Conservation (phyloP, 2,888 invertebrate species). For the Esperia sulphurella region DNA sequence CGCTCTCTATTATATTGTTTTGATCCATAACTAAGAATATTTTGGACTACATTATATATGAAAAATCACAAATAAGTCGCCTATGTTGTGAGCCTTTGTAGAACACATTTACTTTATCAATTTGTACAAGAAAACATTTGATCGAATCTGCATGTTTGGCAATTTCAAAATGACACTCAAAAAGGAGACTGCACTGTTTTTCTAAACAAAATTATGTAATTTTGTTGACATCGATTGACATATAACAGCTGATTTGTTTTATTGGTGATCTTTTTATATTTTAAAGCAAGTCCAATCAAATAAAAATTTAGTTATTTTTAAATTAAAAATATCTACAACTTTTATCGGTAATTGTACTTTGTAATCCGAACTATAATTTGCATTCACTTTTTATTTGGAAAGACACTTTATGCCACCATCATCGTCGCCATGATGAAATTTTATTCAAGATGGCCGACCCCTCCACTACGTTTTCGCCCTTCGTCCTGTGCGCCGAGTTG, state of each 20-base stretch:
- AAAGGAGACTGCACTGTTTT: slow-evolving; percentile 73
- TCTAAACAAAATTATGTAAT: slow-evolving; percentile 80
- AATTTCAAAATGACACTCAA: slow-evolving; percentile 67
- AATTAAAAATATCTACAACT: slow-evolving; percentile 35
- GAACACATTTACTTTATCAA: slow-evolving; percentile 54
- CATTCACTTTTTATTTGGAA: slow-evolving; percentile 61
- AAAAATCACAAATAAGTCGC: slow-evolving; percentile 46
- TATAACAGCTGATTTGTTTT: slow-evolving; percentile 79
- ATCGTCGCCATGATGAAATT: slow-evolving; percentile 44
- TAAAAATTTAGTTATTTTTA: slow-evolving; percentile 19
- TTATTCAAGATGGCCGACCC: slow-evolving; percentile 68
- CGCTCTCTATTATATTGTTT: slow-evolving; percentile 79
- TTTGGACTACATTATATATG: slow-evolving; percentile 70
- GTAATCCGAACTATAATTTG: slow-evolving; percentile 26
- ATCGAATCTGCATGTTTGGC: slow-evolving; percentile 60
- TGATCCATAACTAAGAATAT: slow-evolving; percentile 64
- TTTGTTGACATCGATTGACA: slow-evolving; percentile 81
- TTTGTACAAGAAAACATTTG: slow-evolving; percentile 55
- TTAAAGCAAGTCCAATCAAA: slow-evolving; percentile 24
- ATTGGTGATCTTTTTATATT: slow-evolving; percentile 66
- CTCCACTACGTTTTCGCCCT: no score
- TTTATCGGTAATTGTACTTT: slow-evolving; percentile 37
- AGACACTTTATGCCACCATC: slow-evolving; percentile 41
- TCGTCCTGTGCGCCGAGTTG: slow-evolving; percentile 6
- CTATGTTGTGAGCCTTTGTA: slow-evolving; percentile 43